phyloP scores from a whole-genome alignment of 2,113 vertebrate species.

The Gnathonemus longibarbis region DNA sequence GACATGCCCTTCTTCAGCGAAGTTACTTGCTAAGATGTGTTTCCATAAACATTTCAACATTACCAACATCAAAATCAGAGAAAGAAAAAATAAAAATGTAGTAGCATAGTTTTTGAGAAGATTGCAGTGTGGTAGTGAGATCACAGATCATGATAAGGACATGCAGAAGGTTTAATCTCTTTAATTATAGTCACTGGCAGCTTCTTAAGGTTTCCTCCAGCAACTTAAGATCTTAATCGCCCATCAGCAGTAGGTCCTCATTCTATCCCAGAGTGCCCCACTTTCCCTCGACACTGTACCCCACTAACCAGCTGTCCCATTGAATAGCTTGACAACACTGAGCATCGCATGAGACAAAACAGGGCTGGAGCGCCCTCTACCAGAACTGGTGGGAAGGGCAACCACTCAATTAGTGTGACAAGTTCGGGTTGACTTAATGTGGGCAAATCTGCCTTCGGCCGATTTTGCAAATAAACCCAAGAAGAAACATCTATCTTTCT shows the following conservation, averaged over 20 bases:
- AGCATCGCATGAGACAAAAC: neutral
- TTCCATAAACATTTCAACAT: neutral
- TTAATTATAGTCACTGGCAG: slow-evolving; percentile 11
- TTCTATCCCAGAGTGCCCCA: neutral
- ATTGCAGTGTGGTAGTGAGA: neutral
- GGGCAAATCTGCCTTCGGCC: neutral
- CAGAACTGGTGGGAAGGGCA: neutral
- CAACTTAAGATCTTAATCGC: neutral
- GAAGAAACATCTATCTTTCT: neutral
- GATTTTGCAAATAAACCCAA: neutral
- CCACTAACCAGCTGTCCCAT: neutral
- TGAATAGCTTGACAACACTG: neutral
- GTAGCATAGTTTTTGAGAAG: neutral
- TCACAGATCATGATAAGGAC: neutral
- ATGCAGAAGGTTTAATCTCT: neutral
- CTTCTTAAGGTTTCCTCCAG: neutral
- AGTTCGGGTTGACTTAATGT: neutral
- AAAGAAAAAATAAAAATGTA: neutral
- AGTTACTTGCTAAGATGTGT: neutral
- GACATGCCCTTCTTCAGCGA: neutral
- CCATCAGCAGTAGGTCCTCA: neutral
- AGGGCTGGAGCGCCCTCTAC: slow-evolving; percentile 1
- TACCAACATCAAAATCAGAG: neutral
- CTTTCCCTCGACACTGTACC: neutral
- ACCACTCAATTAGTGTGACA: neutral